A percentile compares a stretch with the other conserved stretches of the same genome.
Evolutionary conservation across 2,888 invertebrate genomes (phyloP).

Genomic region (Phragmatobia fuliginosa): DNA sequence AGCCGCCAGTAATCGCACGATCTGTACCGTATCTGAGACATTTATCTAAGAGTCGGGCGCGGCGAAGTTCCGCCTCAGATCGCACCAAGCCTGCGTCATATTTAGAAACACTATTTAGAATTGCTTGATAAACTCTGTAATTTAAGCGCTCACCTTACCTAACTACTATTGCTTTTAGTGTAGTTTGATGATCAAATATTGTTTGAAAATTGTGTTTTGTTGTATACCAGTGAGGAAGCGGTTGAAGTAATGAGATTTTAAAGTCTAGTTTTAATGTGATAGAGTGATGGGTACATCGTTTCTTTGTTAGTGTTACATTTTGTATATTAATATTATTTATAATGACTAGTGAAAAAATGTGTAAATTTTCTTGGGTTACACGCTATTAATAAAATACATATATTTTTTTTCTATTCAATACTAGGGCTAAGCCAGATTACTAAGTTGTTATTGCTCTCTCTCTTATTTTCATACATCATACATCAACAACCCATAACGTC

Average conservation of each 20-base stretch:
- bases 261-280: neutral
- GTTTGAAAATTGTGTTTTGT: neutral
- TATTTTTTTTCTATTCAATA: neutral
- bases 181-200: neutral
- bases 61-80: slow-evolving; percentile 22
- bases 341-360: neutral
- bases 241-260: neutral
- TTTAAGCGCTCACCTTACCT: neutral
- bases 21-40: slow-evolving; percentile 21
- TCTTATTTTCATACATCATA: too few relatives aligned
- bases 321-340: too few relatives aligned
- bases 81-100: slow-evolving; percentile 13
- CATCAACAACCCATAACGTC: too few relatives aligned
- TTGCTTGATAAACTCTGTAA: slow-evolving; percentile 3
- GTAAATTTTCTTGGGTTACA: too few relatives aligned
- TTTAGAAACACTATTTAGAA: slow-evolving; percentile 18
- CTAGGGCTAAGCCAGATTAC: neutral
- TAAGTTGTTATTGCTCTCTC: neutral
- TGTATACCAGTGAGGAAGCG: neutral
- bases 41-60: slow-evolving; percentile 17
- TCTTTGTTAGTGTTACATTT: neutral
- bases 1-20: slow-evolving; percentile 34
- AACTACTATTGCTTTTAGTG: neutral
- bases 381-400: too few relatives aligned
- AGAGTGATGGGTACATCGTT: neutral